A percentile compares a stretch with the other conserved stretches of the same genome.
Evolutionary conservation across 2,888 invertebrate genomes (phyloP).

Genomic region (Lithophane leautieri): DNA sequence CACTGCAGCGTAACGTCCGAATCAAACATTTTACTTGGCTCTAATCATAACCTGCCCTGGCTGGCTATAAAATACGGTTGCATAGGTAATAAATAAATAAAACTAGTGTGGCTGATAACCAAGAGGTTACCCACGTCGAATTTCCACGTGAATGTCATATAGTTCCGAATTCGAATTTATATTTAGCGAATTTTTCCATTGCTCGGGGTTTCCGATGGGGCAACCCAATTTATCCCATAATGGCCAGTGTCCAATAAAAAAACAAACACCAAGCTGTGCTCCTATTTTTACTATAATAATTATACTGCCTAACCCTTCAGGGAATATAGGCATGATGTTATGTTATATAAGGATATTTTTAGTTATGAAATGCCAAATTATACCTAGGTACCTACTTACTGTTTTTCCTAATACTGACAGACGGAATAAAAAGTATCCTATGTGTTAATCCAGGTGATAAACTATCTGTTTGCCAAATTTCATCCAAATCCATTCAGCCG

Average conservation of each 20-base stretch:
- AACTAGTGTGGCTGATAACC: conserved; percentile 2
- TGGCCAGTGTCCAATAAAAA: neutral
- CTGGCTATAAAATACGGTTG: conserved; percentile 6
- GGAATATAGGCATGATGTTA: no score
- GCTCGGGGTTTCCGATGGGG: neutral
- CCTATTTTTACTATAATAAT: no score
- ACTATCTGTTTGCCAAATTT: no score
- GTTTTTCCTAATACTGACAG: neutral
- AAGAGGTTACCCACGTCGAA: neutral
- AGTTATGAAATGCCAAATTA: neutral
- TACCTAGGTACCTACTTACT: no score
- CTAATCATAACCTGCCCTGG: neutral
- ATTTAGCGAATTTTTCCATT: neutral
- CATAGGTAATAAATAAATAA: neutral
- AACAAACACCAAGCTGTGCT: neutral
- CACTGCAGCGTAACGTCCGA: neutral
- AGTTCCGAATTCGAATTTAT: neutral
- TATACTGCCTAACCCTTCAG: no score
- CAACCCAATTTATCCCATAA: neutral
- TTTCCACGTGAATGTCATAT: neutral
- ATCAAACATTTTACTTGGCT: neutral
- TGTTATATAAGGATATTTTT: no score
- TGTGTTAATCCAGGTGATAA: no score
- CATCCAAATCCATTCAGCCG: no score
- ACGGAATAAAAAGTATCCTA: no score